Conservation (phyloP, 2,113 vertebrate species). For the Benitochromis conjunctus region DNA sequence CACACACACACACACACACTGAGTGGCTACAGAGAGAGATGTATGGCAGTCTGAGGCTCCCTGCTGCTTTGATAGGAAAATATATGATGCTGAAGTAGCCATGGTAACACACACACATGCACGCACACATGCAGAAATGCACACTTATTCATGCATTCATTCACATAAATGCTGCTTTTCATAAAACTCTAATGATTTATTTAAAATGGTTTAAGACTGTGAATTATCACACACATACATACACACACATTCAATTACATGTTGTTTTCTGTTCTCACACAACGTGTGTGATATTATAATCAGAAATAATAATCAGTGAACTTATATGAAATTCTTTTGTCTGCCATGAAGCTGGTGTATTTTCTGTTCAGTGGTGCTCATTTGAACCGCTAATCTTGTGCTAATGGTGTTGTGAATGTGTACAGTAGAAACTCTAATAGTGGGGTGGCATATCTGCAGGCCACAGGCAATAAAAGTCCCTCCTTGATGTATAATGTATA, state of each 20-base stretch:
- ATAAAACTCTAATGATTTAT: neutral
- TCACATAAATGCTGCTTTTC: neutral
- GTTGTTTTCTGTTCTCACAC: neutral
- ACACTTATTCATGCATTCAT: neutral
- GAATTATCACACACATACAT: neutral
- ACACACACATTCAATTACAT: neutral
- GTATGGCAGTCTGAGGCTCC: conserved; percentile 84
- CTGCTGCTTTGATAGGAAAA: conserved; percentile 94
- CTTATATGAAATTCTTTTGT: neutral
- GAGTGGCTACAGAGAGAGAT: conserved; percentile 53
- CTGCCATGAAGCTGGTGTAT: neutral
- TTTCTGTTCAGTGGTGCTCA: neutral
- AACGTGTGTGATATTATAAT: neutral
- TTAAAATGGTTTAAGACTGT: neutral
- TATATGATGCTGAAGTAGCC: conserved; percentile 77
- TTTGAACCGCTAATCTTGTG: neutral
- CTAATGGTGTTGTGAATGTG: neutral
- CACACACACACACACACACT: neutral
- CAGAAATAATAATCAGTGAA: neutral
- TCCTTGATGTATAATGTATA: neutral
- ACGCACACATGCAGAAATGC: neutral
- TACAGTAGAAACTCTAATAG: neutral
- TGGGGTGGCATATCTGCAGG: neutral
- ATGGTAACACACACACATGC: neutral
- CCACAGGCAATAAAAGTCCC: too few species aligned